Evolutionary conservation across 2,888 invertebrate genomes (phyloP).

Genomic region (Apamea epomidion): DNA sequence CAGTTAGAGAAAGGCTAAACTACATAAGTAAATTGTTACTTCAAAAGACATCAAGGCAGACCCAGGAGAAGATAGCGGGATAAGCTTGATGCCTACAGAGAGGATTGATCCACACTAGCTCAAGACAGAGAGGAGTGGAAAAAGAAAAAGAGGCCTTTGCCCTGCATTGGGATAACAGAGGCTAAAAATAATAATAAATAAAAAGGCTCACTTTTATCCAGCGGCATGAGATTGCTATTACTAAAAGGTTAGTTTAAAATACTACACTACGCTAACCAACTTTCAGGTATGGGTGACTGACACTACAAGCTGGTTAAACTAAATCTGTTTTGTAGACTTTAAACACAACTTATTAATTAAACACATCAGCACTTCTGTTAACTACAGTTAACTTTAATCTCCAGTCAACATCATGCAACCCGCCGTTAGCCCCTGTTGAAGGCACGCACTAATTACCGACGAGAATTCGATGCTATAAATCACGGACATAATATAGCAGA

Average conservation of each 20-base stretch:
- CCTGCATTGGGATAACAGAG: too few relatives aligned
- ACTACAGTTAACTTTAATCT: slow-evolving; percentile 42
- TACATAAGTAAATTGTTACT: background rate
- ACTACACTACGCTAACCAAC: background rate
- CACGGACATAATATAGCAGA: slow-evolving; percentile 89
- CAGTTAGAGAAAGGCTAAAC: background rate
- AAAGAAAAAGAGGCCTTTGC: background rate
- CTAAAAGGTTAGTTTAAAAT: background rate
- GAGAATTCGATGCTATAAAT: slow-evolving; percentile 90
- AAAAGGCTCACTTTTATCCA: background rate
- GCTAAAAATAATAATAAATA: background rate
- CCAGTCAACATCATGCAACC: slow-evolving; percentile 58
- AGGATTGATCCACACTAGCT: background rate
- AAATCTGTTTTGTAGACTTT: background rate
- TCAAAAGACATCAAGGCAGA: background rate
- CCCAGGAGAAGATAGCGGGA: background rate
- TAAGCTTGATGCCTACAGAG: background rate
- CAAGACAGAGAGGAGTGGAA: background rate
- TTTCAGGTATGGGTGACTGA: background rate
- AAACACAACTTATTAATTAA: background rate
- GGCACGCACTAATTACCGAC: slow-evolving; percentile 90
- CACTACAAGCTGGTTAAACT: background rate
- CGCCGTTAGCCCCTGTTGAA: slow-evolving; percentile 72
- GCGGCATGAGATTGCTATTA: background rate
- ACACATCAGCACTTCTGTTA: background rate